Percentiles rank a stretch among this genome's conserved stretches.
phyloP scores from a whole-genome alignment of 92 coral and sea anemone species.

The Epizoanthus illoricatus region DNA sequence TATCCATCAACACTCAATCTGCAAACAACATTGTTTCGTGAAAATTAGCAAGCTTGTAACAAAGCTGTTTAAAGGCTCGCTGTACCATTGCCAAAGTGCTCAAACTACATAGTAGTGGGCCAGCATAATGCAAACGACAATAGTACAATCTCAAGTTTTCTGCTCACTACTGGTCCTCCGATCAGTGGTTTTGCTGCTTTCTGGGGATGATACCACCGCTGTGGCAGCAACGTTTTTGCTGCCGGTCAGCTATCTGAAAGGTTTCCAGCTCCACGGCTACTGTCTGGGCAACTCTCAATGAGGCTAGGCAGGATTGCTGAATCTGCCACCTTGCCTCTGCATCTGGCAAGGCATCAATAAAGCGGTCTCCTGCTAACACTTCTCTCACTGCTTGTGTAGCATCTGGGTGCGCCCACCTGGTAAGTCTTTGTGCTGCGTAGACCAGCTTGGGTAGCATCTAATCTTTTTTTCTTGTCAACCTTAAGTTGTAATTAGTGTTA shows the following conservation, averaged over 20 bases:
- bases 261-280: constrained; percentile 51
- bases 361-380: constrained; percentile 52
- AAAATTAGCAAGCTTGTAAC: too few species aligned
- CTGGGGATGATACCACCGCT: neutral
- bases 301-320: constrained; percentile 43
- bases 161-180: neutral
- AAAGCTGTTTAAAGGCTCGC: too few species aligned
- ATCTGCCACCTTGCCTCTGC: constrained; percentile 51
- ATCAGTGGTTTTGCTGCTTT: neutral
- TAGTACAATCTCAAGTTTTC: neutral
- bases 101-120: too few species aligned
- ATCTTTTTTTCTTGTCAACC: constrained; percentile 27
- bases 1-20: too few species aligned
- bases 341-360: constrained; percentile 56
- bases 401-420: constrained; percentile 48
- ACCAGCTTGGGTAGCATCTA: constrained; percentile 52
- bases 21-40: too few species aligned
- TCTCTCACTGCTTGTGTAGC: constrained; percentile 47
- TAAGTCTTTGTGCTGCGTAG: constrained; percentile 40
- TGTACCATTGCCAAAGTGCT: too few species aligned
- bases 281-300: constrained; percentile 48
- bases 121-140: too few species aligned
- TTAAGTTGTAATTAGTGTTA: neutral
- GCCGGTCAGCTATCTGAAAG: constrained; percentile 42
- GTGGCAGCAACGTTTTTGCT: constrained; percentile 3